A percentile compares a stretch with the other conserved stretches of the same genome.
Conservation (phyloP, 2,797 vertebrate species). For the Ctenopoma kingsleyae region DNA sequence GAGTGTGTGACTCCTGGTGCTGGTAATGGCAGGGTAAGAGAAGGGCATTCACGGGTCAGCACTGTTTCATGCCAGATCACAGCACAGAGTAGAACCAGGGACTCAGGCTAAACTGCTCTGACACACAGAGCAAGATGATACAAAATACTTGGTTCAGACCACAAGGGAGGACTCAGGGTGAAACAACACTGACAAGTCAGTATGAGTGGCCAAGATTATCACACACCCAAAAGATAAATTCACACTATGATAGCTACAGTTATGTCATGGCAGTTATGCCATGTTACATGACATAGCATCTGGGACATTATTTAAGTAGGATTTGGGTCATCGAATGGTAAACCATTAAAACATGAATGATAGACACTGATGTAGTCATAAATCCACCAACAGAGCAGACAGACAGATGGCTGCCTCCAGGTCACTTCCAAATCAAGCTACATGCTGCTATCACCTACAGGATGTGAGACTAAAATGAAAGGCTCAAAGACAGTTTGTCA, state of each 20-base stretch:
- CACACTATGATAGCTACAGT: background rate
- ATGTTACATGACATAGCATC: background rate
- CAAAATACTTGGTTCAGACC: constrained; percentile 25
- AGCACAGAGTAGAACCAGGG: constrained; percentile 2
- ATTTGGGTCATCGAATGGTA: background rate
- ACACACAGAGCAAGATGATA: constrained; percentile 41
- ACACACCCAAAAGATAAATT: constrained; percentile 6
- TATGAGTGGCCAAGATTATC: background rate
- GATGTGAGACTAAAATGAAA: background rate
- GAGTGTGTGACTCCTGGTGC: constrained; percentile 34
- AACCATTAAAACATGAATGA: constrained; percentile 1
- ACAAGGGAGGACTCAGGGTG: constrained; percentile 21
- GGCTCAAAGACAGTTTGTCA: background rate
- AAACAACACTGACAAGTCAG: constrained; percentile 30
- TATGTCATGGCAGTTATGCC: background rate
- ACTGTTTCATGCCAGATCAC: constrained; percentile 49
- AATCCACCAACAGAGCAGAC: background rate
- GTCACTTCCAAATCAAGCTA: constrained; percentile 15
- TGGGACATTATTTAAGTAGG: constrained; percentile 3
- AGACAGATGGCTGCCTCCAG: constrained; percentile 15
- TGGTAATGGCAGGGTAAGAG: constrained; percentile 35
- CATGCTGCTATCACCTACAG: constrained; percentile 7
- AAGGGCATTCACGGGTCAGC: constrained; percentile 51
- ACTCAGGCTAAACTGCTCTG: constrained; percentile 50
- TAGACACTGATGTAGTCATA: background rate